phyloP scores from a whole-genome alignment of 2,888 invertebrate species.

The Mylabris sibirica region DNA sequence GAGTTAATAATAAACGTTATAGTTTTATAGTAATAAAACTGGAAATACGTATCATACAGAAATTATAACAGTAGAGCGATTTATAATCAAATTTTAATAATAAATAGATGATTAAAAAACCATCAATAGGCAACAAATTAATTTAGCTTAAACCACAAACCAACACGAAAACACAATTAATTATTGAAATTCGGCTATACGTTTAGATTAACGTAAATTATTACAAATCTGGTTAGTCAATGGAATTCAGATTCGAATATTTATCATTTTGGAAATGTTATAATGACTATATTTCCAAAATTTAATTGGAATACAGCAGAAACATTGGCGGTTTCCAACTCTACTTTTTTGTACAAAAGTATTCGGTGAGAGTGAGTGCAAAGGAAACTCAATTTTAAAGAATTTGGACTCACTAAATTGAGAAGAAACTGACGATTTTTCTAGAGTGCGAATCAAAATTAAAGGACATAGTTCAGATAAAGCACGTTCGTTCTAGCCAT shows the following conservation, averaged over 20 bases:
- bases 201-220: constrained; percentile 5
- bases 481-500: too few relatives aligned
- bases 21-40: not conserved
- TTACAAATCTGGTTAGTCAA: not conserved
- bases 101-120: not conserved
- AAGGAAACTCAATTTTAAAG: too few relatives aligned
- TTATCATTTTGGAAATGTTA: not conserved
- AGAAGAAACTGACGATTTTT: too few relatives aligned
- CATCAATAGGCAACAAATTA: not conserved
- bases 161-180: constrained; percentile 4
- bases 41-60: too few relatives aligned
- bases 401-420: too few relatives aligned
- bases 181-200: constrained; percentile 5
- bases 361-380: too few relatives aligned
- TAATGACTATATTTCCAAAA: not conserved
- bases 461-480: too few relatives aligned
- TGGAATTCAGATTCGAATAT: not conserved
- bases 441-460: too few relatives aligned
- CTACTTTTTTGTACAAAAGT: too few relatives aligned
- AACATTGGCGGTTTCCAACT: too few relatives aligned
- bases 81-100: not conserved
- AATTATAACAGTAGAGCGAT: not conserved
- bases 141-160: not conserved
- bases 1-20: not conserved
- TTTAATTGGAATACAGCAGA: not conserved